A percentile compares a stretch with the other conserved stretches of the same genome.
Conservation (phyloP, 2,888 invertebrate genomes). For the Atrina japonica region DNA sequence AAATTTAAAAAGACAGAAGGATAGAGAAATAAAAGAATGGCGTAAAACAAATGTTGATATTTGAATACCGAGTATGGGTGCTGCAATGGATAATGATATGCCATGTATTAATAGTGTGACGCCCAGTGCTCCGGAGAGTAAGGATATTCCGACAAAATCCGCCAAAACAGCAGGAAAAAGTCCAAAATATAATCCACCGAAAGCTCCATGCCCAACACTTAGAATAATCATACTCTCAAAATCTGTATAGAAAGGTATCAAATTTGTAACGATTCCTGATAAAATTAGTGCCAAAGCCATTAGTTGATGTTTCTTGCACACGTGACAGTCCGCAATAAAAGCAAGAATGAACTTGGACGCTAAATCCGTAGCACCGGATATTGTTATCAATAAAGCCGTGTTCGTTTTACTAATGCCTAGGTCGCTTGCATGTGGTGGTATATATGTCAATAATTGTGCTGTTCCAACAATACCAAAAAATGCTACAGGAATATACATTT, state of each 20-base stretch:
- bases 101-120: slow-evolving; percentile 51
- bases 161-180: slow-evolving; percentile 56
- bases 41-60: too few species aligned
- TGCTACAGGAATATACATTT: slow-evolving; percentile 35
- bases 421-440: slow-evolving; percentile 53
- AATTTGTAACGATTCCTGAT: slow-evolving; percentile 32
- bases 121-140: slow-evolving; percentile 54
- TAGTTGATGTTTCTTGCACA: slow-evolving; percentile 38
- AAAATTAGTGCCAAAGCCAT: slow-evolving; percentile 34
- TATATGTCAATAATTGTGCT: slow-evolving; percentile 36
- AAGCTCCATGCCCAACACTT: slow-evolving; percentile 53
- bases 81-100: slow-evolving; percentile 40
- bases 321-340: slow-evolving; percentile 45
- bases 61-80: slow-evolving; percentile 61
- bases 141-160: slow-evolving; percentile 60
- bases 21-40: too few species aligned
- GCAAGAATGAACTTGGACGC: slow-evolving; percentile 41
- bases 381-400: slow-evolving; percentile 41
- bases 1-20: too few species aligned
- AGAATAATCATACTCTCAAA: slow-evolving; percentile 49
- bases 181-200: slow-evolving; percentile 55
- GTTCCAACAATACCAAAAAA: slow-evolving; percentile 40
- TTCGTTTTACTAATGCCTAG: slow-evolving; percentile 41
- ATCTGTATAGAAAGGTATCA: slow-evolving; percentile 42
- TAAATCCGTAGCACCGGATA: slow-evolving; percentile 45